Conservation (phyloP, 2,888 invertebrate genomes). For the Pristionchus maxplancki region DNA sequence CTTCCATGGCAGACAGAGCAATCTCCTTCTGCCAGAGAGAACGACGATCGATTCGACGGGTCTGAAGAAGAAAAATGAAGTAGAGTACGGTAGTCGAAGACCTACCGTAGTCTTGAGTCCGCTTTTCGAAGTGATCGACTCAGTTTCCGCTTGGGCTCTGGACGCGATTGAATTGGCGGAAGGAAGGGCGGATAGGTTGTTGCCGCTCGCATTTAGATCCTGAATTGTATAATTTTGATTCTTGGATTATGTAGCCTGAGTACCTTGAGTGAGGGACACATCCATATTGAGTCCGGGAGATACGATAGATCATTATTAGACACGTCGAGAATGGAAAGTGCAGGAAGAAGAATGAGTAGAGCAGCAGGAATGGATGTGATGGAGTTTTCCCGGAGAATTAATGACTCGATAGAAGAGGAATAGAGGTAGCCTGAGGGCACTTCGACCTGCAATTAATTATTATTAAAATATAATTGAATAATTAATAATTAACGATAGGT, state of each 20-base stretch:
- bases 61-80: neutral
- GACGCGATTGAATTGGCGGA: neutral
- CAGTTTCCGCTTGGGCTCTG: neutral
- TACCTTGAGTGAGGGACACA: slow-evolving; percentile 89
- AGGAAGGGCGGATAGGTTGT: slow-evolving; percentile 46
- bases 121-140: neutral
- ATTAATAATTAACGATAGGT: too few relatives aligned
- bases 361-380: slow-evolving; percentile 19
- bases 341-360: slow-evolving; percentile 74
- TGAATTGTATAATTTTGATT: neutral
- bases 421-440: slow-evolving; percentile 31
- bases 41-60: slow-evolving; percentile 83
- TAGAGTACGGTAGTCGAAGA: neutral
- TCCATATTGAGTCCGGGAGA: slow-evolving; percentile 90
- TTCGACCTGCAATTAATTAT: slow-evolving; percentile 18
- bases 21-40: slow-evolving; percentile 82
- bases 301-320: slow-evolving; percentile 92
- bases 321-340: slow-evolving; percentile 84
- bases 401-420: slow-evolving; percentile 19
- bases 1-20: slow-evolving; percentile 63
- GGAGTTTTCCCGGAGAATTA: slow-evolving; percentile 26
- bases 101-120: slow-evolving; percentile 1
- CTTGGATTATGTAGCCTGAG: neutral
- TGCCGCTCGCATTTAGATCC: slow-evolving; percentile 63
- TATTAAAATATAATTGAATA: too few relatives aligned